Base-by-base conservation (phyloP, 1,140 invertebrate species). In the Dinoponera quadriceps region DNA sequence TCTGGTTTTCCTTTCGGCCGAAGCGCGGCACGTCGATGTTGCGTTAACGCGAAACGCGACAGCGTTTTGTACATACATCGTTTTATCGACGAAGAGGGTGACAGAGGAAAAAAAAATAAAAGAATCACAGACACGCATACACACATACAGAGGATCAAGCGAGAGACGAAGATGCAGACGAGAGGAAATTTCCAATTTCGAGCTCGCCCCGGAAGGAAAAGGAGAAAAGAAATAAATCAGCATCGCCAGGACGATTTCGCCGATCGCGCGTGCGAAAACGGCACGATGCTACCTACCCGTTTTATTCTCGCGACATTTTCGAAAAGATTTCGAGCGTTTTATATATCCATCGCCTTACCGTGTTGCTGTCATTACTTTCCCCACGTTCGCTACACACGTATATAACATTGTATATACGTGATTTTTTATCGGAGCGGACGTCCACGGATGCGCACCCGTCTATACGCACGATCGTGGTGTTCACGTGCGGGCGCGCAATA, bases 331-430 rank as follows among this genome's bases (percentile, higher is more conserved):
- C 22, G 25, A 57, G 33, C 29, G 9, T 78, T 33, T 77, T 68
- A 55, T 55, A 55, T 25, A 51, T 22, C 14, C 27, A 22, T 44
- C 38, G 38, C 38, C 7, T 69, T 57, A 44, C 5, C 27, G n/a
- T 14, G 4, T n/a, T 5, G 38, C 38, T 44, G 9, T 38, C 55
- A 54, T 77, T 54, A 75, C 20, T 69, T 69, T 44, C 14, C 22
- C 11, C 25, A 69, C 13, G n/a, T 78, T 55, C 49, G 20, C 55
- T 55, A 68, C 33, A 68, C 51, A 74, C 13, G 14, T 44, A 57
- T 44, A 57, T 71, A 25, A 77, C 69, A 80, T 80, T 69, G 25
- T 29, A 80, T 29, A 80, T 59, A 78, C n/a, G 54, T 71, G 71
- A 80, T 57, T 57, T n/a, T 55, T n/a, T 44, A n/a, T 71, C 75